These are phyloP conservation scores for Drosophila pruinosa DNA, from an alignment of 1,140 invertebrate species.

Conservation along the genomic window DNA sequence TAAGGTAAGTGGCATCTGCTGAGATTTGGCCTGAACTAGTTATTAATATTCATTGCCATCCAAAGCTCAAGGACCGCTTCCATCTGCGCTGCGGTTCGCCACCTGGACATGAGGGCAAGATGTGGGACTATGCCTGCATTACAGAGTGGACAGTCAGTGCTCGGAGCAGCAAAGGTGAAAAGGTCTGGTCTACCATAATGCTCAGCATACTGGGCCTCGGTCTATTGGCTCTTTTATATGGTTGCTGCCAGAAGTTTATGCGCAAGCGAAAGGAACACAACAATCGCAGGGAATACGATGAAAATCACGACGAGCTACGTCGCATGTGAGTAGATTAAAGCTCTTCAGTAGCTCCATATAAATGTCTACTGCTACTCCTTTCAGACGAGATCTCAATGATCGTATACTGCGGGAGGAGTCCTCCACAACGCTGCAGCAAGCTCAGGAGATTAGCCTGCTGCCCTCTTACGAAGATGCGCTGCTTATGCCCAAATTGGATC, in stretches of 20 bases:
- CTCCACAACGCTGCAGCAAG: constrained; percentile 84
- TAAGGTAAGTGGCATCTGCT: constrained; percentile 83
- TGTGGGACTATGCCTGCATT: constrained; percentile 87
- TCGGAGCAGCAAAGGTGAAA: constrained; percentile 82
- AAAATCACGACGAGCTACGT: constrained; percentile 84
- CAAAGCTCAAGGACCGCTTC: constrained; percentile 60
- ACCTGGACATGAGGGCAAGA: constrained; percentile 84
- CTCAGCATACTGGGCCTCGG: constrained; percentile 77
- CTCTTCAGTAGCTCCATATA: neutral
- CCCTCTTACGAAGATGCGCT: constrained; percentile 90
- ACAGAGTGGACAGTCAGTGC: constrained; percentile 84
- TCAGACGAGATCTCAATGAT: constrained; percentile 84
- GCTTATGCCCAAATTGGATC: constrained; percentile 86
- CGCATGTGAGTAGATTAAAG: constrained; percentile 84
- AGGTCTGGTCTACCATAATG: constrained; percentile 86
- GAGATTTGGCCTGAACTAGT: neutral
- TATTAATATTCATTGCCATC: neutral
- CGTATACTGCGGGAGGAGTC: constrained; percentile 85
- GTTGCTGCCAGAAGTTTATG: constrained; percentile 83
- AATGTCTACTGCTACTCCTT: neutral
- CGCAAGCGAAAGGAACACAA: constrained; percentile 75
- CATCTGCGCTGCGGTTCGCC: constrained; percentile 86
- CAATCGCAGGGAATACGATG: constrained; percentile 53
- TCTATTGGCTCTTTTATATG: constrained; percentile 15
- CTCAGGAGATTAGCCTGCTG: constrained; percentile 86